Evolutionary conservation across 1,140 invertebrate genomes (phyloP).

Genomic region (Tachypleus tridentatus): DNA sequence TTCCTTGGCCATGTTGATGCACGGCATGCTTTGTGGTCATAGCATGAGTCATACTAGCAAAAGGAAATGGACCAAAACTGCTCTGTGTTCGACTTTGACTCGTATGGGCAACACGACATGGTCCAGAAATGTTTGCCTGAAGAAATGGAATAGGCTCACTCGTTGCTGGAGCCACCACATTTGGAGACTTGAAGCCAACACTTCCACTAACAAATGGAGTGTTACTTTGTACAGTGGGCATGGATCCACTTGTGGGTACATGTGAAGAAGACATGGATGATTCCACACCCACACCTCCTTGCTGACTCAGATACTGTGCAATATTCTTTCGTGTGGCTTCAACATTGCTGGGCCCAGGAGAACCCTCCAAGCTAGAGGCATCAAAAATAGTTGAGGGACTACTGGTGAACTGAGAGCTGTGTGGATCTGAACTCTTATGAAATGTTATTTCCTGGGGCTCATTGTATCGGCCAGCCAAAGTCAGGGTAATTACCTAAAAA

Average conservation of each 20-base stretch:
- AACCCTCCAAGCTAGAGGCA: constrained; percentile 21
- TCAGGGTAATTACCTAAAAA: constrained; percentile 61
- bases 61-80: constrained; percentile 57
- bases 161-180: constrained; percentile 32
- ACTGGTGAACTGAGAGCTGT: constrained; percentile 10
- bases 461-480: constrained; percentile 59
- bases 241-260: constrained; percentile 1
- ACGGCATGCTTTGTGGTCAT: constrained; percentile 41
- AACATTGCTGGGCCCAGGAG: constrained; percentile 30
- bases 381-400: constrained; percentile 20
- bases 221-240: not conserved
- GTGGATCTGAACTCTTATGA: constrained; percentile 30
- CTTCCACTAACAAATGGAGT: not conserved
- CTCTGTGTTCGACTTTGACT: constrained; percentile 32
- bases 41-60: constrained; percentile 80
- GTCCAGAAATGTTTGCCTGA: constrained; percentile 25
- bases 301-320: constrained; percentile 33
- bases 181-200: constrained; percentile 29
- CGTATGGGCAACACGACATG: constrained; percentile 22
- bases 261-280: constrained; percentile 1
- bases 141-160: constrained; percentile 31
- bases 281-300: constrained; percentile 26
- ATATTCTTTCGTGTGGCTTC: constrained; percentile 34
- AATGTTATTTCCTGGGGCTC: constrained; percentile 61
- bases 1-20: constrained; percentile 20